Conservation (phyloP, 2,888 invertebrate species). For the Fabriciana adippe region DNA sequence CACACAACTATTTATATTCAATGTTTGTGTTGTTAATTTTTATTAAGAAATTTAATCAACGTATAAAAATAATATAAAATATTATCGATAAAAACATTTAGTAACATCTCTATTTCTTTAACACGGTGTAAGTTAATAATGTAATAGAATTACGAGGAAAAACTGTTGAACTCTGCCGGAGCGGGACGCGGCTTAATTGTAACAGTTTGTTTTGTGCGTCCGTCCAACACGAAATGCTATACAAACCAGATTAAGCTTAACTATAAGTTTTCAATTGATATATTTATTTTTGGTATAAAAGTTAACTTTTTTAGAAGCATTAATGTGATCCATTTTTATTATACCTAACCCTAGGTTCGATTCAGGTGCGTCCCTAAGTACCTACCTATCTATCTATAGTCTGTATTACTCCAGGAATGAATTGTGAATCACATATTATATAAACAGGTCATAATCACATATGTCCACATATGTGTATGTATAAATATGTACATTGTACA, state of each 20-base stretch:
- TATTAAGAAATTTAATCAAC: neutral
- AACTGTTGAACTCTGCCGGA: conserved; percentile 77
- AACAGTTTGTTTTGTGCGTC: conserved; percentile 64
- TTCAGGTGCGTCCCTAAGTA: too few species aligned
- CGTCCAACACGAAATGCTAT: conserved; percentile 25
- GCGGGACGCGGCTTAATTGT: conserved; percentile 77
- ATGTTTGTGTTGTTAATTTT: neutral
- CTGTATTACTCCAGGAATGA: too few species aligned
- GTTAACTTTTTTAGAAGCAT: too few species aligned
- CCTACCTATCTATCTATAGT: too few species aligned
- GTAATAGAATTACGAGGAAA: conserved; percentile 82
- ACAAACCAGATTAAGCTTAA: conserved; percentile 23
- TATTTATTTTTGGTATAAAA: too few species aligned
- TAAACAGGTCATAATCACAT: too few species aligned
- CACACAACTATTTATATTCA: too few species aligned
- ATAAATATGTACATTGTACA: too few species aligned
- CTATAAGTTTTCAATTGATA: conserved; percentile 6
- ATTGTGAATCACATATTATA: too few species aligned
- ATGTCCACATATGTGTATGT: too few species aligned
- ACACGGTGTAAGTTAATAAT: conserved; percentile 81
- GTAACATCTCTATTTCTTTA: conserved; percentile 60
- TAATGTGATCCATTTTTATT: too few species aligned
- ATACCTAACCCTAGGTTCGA: too few species aligned
- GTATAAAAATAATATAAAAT: conserved; percentile 16
- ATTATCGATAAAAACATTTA: conserved; percentile 24